Conservation (phyloP, 64 coral and sea anemone genomes). For the Dendronephthya gigantea region DNA sequence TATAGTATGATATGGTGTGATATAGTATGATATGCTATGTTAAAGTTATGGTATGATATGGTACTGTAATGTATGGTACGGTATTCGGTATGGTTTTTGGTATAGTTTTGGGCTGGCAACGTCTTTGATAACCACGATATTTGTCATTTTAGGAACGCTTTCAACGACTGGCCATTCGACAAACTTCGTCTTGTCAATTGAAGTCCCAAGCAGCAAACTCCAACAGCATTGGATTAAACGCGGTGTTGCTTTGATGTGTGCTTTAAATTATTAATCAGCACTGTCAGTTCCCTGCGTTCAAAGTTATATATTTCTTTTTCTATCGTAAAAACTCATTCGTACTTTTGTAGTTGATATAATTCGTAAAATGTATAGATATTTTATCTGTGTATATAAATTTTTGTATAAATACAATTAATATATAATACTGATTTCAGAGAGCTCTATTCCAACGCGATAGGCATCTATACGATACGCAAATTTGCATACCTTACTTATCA, state of each 20-base stretch:
- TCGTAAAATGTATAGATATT: neutral
- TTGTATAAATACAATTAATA: neutral
- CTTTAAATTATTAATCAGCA: slow-evolving; percentile 59
- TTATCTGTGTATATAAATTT: neutral
- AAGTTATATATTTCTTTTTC: neutral
- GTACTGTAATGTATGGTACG: neutral
- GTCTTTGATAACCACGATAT: neutral
- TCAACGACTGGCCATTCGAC: slow-evolving; percentile 97
- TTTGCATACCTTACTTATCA: too few relatives aligned
- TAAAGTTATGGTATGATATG: neutral
- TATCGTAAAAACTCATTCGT: neutral
- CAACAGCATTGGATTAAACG: slow-evolving; percentile 95
- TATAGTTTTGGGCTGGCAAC: too few relatives aligned
- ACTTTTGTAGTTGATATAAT: neutral
- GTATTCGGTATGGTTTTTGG: neutral
- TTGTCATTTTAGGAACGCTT: slow-evolving; percentile 51
- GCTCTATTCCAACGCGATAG: too few relatives aligned
- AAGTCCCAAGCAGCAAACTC: slow-evolving; percentile 67
- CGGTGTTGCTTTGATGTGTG: slow-evolving; percentile 96
- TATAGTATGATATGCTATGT: neutral
- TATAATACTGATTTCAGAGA: too few relatives aligned
- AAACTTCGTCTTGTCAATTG: slow-evolving; percentile 84
- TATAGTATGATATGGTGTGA: neutral
- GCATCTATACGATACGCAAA: too few relatives aligned
- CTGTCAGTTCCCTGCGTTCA: neutral